phyloP scores from a whole-genome alignment of 2,113 vertebrate species.

The Tyto alba region DNA sequence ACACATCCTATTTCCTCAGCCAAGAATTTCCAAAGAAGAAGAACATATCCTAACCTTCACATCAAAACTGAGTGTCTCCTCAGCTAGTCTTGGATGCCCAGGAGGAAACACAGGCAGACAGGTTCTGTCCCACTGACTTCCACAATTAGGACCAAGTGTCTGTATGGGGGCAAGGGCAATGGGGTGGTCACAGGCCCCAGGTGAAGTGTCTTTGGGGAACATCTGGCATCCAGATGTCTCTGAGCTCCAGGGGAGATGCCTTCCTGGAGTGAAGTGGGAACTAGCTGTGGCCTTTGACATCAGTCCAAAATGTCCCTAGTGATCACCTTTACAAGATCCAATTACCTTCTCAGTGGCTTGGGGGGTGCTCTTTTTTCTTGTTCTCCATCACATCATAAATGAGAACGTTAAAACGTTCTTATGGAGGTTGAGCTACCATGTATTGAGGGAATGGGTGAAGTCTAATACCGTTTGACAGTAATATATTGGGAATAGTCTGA shows the following conservation, averaged over 20 bases:
- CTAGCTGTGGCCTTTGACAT: not conserved
- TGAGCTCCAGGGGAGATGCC: not conserved
- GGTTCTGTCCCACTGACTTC: not conserved
- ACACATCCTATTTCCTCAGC: not conserved
- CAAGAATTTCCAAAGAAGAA: not conserved
- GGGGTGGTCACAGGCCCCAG: not conserved
- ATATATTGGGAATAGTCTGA: not conserved
- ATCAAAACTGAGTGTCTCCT: not conserved
- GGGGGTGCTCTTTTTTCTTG: not conserved
- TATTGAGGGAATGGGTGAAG: not conserved
- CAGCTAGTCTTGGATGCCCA: not conserved
- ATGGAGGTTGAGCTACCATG: not conserved
- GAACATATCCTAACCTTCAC: not conserved
- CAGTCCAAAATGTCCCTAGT: not conserved
- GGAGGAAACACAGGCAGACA: not conserved
- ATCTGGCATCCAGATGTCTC: not conserved
- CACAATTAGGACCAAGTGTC: not conserved
- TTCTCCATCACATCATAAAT: not conserved
- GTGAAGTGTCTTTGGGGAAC: not conserved
- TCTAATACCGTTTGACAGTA: not conserved
- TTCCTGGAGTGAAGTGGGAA: not conserved
- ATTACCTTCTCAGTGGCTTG: not conserved
- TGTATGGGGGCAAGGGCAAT: fast-evolving
- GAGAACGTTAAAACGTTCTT: not conserved
- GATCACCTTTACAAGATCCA: not conserved